phyloP scores from a whole-genome alignment of 1,140 invertebrate species.

The Cydia splendana region DNA sequence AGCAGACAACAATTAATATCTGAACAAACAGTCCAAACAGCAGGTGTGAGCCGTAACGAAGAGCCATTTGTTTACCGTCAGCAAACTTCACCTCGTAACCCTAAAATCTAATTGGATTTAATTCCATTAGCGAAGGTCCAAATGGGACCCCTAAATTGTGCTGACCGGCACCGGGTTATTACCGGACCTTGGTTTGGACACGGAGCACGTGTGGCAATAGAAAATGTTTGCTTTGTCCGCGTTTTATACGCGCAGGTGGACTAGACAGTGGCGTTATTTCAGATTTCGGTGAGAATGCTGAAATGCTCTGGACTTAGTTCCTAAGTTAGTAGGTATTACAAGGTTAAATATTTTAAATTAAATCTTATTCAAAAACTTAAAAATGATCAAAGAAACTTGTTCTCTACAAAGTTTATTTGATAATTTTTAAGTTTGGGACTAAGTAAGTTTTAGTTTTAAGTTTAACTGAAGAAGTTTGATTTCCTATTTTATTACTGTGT shows the following conservation, averaged over 20 bases:
- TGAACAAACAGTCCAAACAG: conserved; percentile 39
- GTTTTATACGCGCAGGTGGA: conserved; percentile 1
- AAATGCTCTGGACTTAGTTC: too few relatives aligned
- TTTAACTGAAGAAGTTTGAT: too few relatives aligned
- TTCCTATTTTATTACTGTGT: too few relatives aligned
- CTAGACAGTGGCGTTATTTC: background rate
- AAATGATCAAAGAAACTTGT: too few relatives aligned
- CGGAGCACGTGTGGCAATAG: conserved; percentile 50
- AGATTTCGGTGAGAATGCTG: too few relatives aligned
- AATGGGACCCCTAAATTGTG: conserved; percentile 75
- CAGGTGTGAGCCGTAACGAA: conserved; percentile 65
- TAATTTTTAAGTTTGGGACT: too few relatives aligned
- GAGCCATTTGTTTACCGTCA: conserved; percentile 72
- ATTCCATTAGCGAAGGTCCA: conserved; percentile 76
- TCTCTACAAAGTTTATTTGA: too few relatives aligned
- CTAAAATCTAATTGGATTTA: conserved; percentile 78
- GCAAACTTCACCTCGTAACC: conserved; percentile 76
- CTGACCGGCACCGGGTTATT: conserved; percentile 71
- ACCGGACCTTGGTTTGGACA: conserved; percentile 38
- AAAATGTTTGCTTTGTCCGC: conserved; percentile 49
- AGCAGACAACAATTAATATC: conserved; percentile 44
- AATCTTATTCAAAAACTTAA: too few relatives aligned
- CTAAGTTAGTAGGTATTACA: too few relatives aligned
- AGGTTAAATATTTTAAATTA: background rate
- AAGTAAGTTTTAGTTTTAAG: too few relatives aligned